These are phyloP conservation scores for Megalops atlanticus DNA, from an alignment of 2,113 vertebrate genomes.

Conservation along the genomic window DNA sequence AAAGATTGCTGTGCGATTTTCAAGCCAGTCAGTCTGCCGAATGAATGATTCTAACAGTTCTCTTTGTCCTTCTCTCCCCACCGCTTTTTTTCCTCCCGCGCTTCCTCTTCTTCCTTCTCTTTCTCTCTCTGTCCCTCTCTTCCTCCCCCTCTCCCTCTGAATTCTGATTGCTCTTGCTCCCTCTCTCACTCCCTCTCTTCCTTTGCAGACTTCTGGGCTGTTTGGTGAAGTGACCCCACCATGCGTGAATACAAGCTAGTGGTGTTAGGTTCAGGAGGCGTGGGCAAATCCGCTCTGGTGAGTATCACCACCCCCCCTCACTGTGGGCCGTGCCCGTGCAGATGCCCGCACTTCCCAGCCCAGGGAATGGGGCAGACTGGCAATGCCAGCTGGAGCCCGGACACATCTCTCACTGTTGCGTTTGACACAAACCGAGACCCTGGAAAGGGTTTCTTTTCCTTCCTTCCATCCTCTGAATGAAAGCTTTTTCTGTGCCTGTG, in stretches of 20 bases:
- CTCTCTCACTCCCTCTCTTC: conserved; percentile 25
- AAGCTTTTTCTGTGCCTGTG: too few relatives aligned
- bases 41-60: background rate
- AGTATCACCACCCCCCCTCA: too few relatives aligned
- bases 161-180: background rate
- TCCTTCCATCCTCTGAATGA: too few relatives aligned
- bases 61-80: background rate
- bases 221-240: conserved; percentile 82
- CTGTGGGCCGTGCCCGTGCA: background rate
- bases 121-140: background rate
- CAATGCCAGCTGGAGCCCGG: background rate
- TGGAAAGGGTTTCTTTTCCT: too few relatives aligned
- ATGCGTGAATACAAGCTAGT: conserved; percentile 99
- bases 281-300: conserved; percentile 98
- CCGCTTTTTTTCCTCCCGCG: background rate
- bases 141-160: background rate
- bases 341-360: conserved; percentile 12
- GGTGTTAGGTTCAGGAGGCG: conserved; percentile 98
- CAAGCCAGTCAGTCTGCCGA: background rate
- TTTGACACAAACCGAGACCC: too few relatives aligned
- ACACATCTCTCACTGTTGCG: too few relatives aligned
- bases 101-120: background rate
- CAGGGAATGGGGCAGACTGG: background rate
- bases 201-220: conserved; percentile 74
- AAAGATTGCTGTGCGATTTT: background rate